Base-by-base conservation (phyloP, 1,140 invertebrate genomes). In the Zaprionus ghesquierei region DNA sequence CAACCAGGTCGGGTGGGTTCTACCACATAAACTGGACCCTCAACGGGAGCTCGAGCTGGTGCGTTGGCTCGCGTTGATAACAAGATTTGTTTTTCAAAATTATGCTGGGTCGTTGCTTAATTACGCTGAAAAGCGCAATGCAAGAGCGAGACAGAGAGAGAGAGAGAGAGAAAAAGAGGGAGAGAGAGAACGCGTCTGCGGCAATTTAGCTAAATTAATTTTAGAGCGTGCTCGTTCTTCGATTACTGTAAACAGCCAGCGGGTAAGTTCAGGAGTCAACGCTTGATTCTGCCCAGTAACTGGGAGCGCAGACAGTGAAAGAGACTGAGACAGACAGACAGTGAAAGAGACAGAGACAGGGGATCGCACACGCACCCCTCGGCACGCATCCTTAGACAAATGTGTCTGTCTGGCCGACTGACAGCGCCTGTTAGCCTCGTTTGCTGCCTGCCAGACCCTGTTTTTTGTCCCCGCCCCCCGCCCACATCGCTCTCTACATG, bases 31-130 rank as follows among this genome's bases (percentile, higher is more conserved):
- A 50, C 29, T 25, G 41, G 20, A 55, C 51, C 61, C 27, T 38
- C 69, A 65, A 73, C 60, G 63, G 61, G 35, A 53, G 35, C 38
- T 22, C 61, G 54, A 75, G 51, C 46, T 46, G 55, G 41, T 75
- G 85, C 84, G 84, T 89, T 89, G 79, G 66, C 60, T 60, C 25
- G 73, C 77, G 77, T 75, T 89, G 84, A 89, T 89, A 89, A 89
- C 84, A 89, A 89, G 84, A 89, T 89, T 89, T 89, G 85, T 89
- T 89, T 89, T 89, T 85, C 50, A 80, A 86, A 84, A 80, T 89
- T 89, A 77, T 84, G 68, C 63, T 64, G 70, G 79, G 76, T 69
- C 60, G 54, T 25, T 68, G 62, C 77, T 89, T 89, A 84, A 89
- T 80, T 84, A 78, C 77, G 65, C 54, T 82, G 85, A 89, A 89